Evolutionary conservation across 2,113 vertebrate species (phyloP).

Genomic region (Channa maculata): DNA sequence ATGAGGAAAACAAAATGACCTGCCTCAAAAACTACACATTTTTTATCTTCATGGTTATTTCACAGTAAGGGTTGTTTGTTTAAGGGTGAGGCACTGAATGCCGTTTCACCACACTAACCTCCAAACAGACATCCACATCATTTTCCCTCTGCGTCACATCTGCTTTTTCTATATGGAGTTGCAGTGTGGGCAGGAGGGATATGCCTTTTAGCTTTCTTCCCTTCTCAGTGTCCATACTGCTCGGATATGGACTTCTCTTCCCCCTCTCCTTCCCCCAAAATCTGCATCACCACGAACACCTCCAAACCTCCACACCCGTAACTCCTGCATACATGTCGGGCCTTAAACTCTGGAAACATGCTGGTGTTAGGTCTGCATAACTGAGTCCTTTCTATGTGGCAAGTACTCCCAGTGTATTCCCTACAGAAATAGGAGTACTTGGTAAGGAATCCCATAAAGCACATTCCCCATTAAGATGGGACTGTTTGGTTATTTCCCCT

Average conservation of each 20-base stretch:
- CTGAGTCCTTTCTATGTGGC: constrained; percentile 53
- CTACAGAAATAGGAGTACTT: constrained; percentile 64
- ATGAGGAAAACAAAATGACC: neutral
- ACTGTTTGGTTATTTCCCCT: constrained; percentile 70
- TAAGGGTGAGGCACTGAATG: neutral
- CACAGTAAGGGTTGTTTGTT: neutral
- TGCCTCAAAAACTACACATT: neutral
- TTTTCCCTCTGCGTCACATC: constrained; percentile 58
- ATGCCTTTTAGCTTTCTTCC: constrained; percentile 40
- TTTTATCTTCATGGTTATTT: constrained; percentile 7
- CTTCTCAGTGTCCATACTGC: constrained; percentile 34
- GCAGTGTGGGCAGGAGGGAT: constrained; percentile 37
- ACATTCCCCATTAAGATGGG: constrained; percentile 77
- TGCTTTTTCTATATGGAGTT: constrained; percentile 47
- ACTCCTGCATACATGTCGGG: constrained; percentile 56
- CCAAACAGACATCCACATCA: constrained; percentile 50
- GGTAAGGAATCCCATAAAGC: constrained; percentile 73
- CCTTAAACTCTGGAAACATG: constrained; percentile 74
- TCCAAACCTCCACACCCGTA: neutral
- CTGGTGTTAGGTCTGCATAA: constrained; percentile 76
- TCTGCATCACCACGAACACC: neutral
- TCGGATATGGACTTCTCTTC: constrained; percentile 13
- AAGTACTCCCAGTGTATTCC: constrained; percentile 47
- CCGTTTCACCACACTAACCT: constrained; percentile 32
- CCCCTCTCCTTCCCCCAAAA: constrained; percentile 2